These are phyloP conservation scores for Ichneumoninae sp. DNA, from an alignment of 2,888 invertebrate genomes.

Conservation along the genomic window DNA sequence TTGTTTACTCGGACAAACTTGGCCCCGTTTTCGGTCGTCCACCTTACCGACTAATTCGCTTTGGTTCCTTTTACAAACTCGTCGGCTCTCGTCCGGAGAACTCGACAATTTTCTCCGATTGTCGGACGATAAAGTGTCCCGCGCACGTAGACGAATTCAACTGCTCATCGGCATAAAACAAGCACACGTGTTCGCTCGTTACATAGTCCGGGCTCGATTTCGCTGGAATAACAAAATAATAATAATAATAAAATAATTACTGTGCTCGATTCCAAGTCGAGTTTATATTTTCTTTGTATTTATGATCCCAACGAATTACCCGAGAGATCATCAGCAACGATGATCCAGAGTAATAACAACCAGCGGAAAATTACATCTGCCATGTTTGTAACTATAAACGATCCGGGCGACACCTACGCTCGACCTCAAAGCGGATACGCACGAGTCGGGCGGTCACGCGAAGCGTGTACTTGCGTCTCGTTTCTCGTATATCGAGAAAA, in stretches of 20 bases:
- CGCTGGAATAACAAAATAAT: background rate
- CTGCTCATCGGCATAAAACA: background rate
- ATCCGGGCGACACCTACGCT: conserved; percentile 48
- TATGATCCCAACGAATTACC: background rate
- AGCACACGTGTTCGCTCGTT: background rate
- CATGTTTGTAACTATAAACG: conserved; percentile 9
- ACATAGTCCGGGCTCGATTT: background rate
- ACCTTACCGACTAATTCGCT: conserved; percentile 81
- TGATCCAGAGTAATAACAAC: conserved; percentile 15
- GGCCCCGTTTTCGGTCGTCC: conserved; percentile 83
- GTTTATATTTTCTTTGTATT: conserved; percentile 1
- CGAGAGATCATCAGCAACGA: background rate
- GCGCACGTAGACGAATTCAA: background rate
- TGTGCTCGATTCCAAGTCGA: conserved; percentile 5
- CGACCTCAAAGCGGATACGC: conserved; percentile 43
- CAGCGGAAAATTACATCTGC: background rate
- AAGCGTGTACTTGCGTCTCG: conserved; percentile 46
- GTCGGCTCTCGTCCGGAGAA: conserved; percentile 38
- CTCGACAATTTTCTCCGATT: conserved; percentile 6
- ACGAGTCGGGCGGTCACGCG: conserved; percentile 26
- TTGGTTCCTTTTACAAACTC: conserved; percentile 74
- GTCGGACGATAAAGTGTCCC: background rate
- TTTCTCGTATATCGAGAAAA: conserved; percentile 1
- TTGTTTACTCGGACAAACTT: conserved; percentile 81
- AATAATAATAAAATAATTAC: conserved; percentile 20